Evolutionary conservation across 2,888 invertebrate species (phyloP), one percentile per base, ranked within the genome.

Genomic region (Uloborus plumipes): DNA sequence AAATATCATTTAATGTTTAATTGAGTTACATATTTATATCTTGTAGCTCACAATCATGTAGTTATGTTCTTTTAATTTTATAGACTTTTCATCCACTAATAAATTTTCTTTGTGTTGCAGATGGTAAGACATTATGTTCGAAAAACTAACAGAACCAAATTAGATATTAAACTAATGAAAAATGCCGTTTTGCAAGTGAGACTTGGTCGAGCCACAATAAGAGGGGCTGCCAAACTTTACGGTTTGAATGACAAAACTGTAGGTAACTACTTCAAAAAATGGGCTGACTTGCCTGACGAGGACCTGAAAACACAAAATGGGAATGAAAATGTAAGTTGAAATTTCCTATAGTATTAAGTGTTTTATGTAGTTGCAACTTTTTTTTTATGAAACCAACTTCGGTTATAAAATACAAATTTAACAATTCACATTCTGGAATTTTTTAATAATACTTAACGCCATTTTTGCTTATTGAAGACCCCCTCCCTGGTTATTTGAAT

Each of bases 141-240:
- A 53, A 53, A 53, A 16, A 3, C 53, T 53, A 53, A 53, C 6
- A 2, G 53, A 53, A 53, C 53, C 53, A 53, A 53, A 7, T 53
- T 6, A 53, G 53, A n/a, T 58, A 18, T 58, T 18, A 58, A 58
- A 3, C 4, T 58, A 58, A 58, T 58, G 58, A 58, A 58, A 58
- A 58, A n/a, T 58, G 58, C 58, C 58, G 58, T 58, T 58, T 18
- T 58, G 58, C 58, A 58, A 58, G 58, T 58, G 58, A 58, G 58
- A 58, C 58, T 58, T 58, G 58, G 58, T 58, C 58, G 20, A 58
- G n/a, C 4, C 58, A 58, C 1, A 9, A 58, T 58, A 9, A 6
- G 58, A 9, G 58, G 58, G 58, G 58, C 58, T 58, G 58, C 58
- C 58, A 58, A 58, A 58, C 18, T 3, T 58, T 58, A 9, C 6